A percentile compares a stretch with the other conserved stretches of the same genome.
Conservation (phyloP, 2,113 vertebrate species). For the Choloepus hoffmanni region DNA sequence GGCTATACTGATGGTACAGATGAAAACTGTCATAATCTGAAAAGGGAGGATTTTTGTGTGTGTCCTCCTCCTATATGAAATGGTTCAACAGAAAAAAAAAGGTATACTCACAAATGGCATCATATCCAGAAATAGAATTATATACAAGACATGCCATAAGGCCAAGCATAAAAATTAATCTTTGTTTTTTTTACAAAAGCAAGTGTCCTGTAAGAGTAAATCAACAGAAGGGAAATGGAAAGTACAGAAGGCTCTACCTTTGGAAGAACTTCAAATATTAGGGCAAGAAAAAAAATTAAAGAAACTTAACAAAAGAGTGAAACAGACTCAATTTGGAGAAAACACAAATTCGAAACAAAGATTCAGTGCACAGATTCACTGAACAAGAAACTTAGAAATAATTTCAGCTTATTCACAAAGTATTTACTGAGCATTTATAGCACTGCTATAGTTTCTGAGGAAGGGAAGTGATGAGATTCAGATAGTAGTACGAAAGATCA, state of each 20-base stretch:
- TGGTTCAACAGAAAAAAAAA: too few relatives aligned
- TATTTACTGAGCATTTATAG: constrained; percentile 50
- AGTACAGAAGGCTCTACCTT: constrained; percentile 40
- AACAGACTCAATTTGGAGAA: constrained; percentile 60
- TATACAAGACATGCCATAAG: constrained; percentile 48
- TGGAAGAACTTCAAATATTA: constrained; percentile 39
- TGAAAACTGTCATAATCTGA: too few relatives aligned
- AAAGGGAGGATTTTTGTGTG: too few relatives aligned
- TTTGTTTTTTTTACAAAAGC: not conserved
- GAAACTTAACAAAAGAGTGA: constrained; percentile 50
- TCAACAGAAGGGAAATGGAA: constrained; percentile 60
- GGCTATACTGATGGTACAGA: too few relatives aligned
- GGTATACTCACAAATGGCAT: constrained; percentile 29
- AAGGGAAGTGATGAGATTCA: constrained; percentile 7
- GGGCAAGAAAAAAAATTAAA: constrained; percentile 50
- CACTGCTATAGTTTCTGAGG: constrained; percentile 49
- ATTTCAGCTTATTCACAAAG: constrained; percentile 49
- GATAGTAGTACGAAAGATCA: constrained; percentile 27
- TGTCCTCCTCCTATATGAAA: too few relatives aligned
- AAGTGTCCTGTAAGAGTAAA: constrained; percentile 72
- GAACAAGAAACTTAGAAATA: constrained; percentile 41
- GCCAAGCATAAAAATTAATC: constrained; percentile 30
- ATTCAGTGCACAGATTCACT: constrained; percentile 33
- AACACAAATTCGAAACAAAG: constrained; percentile 35
- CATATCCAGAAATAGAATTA: constrained; percentile 63